Evolutionary conservation across 2,113 vertebrate genomes (phyloP).

Genomic region (Ovis aries): ARS-UI_Ramb_v3.0 NC_056080.1:75346001-75346500

Average conservation of each 20-base stretch:
- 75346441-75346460: neutral
- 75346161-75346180: neutral
- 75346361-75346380: neutral
- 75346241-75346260: neutral
- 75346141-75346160: neutral
- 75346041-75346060: neutral
- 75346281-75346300: neutral
- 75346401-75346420: neutral
- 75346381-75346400: neutral
- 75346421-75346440: neutral
- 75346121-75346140: neutral
- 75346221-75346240: neutral
- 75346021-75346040: neutral
- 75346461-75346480: neutral
- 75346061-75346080: neutral
- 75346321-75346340: neutral
- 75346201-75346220: neutral
- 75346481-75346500: neutral
- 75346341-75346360: neutral
- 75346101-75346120: neutral
- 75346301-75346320: neutral
- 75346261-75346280: neutral
- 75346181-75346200: neutral
- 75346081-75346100: neutral
- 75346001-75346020: neutral